Conservation (phyloP, 2,113 vertebrate species). For the Conger conger region DNA sequence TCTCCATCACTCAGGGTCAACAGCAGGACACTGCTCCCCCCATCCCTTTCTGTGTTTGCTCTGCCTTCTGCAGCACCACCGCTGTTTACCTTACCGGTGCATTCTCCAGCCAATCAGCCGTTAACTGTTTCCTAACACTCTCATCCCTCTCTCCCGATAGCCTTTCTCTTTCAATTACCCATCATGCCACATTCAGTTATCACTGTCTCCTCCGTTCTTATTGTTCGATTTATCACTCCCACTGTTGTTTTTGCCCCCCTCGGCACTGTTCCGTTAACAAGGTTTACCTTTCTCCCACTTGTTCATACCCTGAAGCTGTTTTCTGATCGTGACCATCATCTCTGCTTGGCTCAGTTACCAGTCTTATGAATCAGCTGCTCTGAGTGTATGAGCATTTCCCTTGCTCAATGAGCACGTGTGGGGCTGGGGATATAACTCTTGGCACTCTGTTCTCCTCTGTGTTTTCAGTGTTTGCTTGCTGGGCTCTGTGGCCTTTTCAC, state of each 20-base stretch:
- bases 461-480: neutral
- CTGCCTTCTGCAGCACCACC: neutral
- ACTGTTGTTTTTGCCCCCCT: neutral
- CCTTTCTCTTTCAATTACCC: neutral
- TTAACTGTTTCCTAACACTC: neutral
- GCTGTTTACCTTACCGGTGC: neutral
- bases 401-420: neutral
- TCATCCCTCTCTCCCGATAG: neutral
- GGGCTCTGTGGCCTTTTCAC: neutral
- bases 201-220: neutral
- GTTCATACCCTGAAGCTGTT: neutral
- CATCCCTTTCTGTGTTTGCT: neutral
- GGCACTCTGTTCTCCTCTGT: neutral
- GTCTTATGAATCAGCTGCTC: neutral
- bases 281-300: neutral
- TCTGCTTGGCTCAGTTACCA: conserved; percentile 3
- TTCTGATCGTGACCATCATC: neutral
- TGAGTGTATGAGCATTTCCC: neutral
- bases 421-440: neutral
- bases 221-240: neutral
- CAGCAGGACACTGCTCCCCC: neutral
- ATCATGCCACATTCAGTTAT: neutral
- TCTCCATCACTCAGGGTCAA: neutral
- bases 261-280: neutral
- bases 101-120: neutral